Percentiles rank a stretch among this genome's conserved stretches.
Evolutionary conservation across 2,888 invertebrate genomes (phyloP).

Genomic region (Limnephilus lunatus): DNA sequence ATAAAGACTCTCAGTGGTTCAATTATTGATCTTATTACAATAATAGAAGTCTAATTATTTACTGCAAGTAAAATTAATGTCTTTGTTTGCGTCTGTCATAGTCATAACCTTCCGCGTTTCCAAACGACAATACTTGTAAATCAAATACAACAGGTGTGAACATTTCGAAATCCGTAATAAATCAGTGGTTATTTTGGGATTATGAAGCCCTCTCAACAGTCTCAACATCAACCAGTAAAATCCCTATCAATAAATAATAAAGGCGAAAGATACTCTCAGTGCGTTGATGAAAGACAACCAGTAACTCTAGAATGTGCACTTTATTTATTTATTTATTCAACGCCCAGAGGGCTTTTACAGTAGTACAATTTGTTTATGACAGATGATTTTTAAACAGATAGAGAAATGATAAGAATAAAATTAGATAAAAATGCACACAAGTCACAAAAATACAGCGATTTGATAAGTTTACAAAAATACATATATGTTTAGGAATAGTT

Average conservation of each 20-base stretch:
- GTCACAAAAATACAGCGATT: no score
- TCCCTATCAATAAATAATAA: neutral
- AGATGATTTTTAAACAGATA: no score
- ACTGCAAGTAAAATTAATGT: neutral
- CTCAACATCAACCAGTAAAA: neutral
- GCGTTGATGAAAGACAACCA: neutral
- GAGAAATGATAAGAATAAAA: no score
- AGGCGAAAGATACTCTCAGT: neutral
- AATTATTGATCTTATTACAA: no score
- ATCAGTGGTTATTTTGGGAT: neutral
- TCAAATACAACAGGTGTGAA: neutral
- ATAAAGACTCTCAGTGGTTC: neutral
- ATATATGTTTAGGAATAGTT: no score
- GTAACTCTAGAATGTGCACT: neutral
- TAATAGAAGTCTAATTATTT: neutral
- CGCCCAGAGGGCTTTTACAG: no score
- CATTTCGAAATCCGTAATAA: neutral
- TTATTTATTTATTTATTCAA: no score
- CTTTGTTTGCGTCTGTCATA: neutral
- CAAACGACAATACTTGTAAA: neutral
- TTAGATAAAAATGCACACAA: no score
- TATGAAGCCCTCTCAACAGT: neutral
- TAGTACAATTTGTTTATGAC: no score
- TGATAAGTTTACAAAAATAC: no score
- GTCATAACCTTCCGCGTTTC: neutral